Conservation (phyloP, 2,888 invertebrate genomes). For the Lucinisca nassula region DNA sequence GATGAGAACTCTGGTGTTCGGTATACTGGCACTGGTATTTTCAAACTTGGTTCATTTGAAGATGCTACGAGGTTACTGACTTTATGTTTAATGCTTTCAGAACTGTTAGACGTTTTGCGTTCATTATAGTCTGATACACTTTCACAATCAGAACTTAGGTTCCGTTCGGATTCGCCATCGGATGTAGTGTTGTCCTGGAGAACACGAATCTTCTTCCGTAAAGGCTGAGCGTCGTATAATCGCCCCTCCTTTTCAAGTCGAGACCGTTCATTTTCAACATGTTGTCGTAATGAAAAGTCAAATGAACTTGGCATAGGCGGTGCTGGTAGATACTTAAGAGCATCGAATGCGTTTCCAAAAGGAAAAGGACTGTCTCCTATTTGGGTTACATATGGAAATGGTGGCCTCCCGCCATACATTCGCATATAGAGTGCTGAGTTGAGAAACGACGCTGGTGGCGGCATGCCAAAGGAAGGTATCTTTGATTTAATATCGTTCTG, state of each 20-base stretch:
- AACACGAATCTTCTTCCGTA: constrained; percentile 46
- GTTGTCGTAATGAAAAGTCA: constrained; percentile 19
- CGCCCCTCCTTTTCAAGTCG: constrained; percentile 3
- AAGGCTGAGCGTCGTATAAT: constrained; percentile 45
- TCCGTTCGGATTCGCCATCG: constrained; percentile 65
- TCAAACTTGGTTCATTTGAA: neutral
- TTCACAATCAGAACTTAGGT: constrained; percentile 69
- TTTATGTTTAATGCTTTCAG: constrained; percentile 47
- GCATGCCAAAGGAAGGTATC: constrained; percentile 46
- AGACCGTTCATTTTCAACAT: neutral
- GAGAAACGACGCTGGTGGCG: constrained; percentile 59
- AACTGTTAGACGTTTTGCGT: constrained; percentile 52
- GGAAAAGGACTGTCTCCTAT: constrained; percentile 72
- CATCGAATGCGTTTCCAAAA: constrained; percentile 62
- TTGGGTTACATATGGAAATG: constrained; percentile 79
- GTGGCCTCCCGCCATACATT: constrained; percentile 75
- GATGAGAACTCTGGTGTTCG: neutral
- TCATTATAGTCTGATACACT: constrained; percentile 59
- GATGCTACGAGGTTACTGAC: neutral
- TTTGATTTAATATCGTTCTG: constrained; percentile 69
- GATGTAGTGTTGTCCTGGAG: constrained; percentile 60
- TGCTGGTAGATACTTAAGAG: constrained; percentile 58
- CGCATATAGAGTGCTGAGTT: constrained; percentile 77
- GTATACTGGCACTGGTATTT: constrained; percentile 6
- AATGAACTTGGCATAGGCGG: constrained; percentile 28